Base-by-base conservation (phyloP, 2,113 vertebrate genomes). In the Xiphophorus couchianus region DNA sequence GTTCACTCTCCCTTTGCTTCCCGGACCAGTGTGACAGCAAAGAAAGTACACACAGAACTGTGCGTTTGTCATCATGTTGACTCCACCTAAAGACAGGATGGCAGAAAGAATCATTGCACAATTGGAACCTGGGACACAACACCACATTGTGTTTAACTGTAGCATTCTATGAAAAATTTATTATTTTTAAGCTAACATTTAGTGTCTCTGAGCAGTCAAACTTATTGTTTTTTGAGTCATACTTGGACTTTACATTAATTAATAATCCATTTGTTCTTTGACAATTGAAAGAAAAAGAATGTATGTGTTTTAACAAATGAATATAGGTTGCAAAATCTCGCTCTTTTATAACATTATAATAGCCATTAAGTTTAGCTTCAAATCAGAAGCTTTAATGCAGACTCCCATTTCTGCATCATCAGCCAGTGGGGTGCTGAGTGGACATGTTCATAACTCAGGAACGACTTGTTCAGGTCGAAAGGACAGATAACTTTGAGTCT, bases 11-110 rank as follows among this genome's bases (percentile, higher is more conserved):
- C n/a, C 39, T 27, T 51, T 67, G 68, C 73, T 80, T 7, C 39
- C 19, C 31, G 29, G 78, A 42, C 66, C 61, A 66, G 60, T 3
- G 13, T 66, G 63, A 73, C 31, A 13, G 63, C 44, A 61, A 35
- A 81, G 78, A 31, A 62, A 48, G 44, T 22, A 37, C 66, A 69
- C 25, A 5, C 54, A 44, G 17, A 69, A 25, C 66, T 33, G 58
- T 48, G 31, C 65, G 60, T 62, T 25, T 62, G 25, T 54, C 22
- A 10, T 71, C 29, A 0, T 91, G 86, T 88, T 88, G 90, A 84
- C 89, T 80, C 81, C 84, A 80, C 88, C 86, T 74, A 77, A 39
- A 68, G 82, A 77, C 73, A 78, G 42, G 29, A 62, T 6, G 9
- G 67, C 80, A 62, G 86, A 84, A 33, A 33, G 80, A 42, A 58